A percentile compares a stretch with the other conserved stretches of the same genome.
Evolutionary conservation across 2,113 vertebrate species (phyloP).

Genomic region (Dendropsophus ebraccatus): DNA sequence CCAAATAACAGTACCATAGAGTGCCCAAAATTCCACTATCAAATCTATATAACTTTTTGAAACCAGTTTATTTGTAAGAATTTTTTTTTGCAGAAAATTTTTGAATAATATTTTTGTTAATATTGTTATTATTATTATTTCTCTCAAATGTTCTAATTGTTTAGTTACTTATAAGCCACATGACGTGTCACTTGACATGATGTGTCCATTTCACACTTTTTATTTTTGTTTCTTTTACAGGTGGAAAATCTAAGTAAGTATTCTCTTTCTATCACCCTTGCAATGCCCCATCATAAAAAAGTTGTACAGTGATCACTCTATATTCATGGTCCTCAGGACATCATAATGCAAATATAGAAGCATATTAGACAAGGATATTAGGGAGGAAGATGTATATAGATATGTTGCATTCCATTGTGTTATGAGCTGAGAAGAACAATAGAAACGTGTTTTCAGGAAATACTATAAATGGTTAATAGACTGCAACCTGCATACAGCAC

Average conservation of each 20-base stretch:
- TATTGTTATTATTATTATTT: background rate
- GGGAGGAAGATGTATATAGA: background rate
- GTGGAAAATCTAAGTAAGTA: conserved; percentile 77
- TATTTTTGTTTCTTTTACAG: conserved; percentile 69
- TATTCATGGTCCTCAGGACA: background rate
- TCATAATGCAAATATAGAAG: background rate
- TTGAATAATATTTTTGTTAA: no score
- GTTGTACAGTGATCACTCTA: background rate
- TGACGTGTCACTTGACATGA: background rate
- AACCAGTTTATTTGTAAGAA: no score
- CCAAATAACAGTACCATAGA: background rate
- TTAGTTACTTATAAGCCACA: background rate
- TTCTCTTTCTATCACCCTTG: conserved; percentile 29
- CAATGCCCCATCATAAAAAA: background rate
- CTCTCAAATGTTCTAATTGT: background rate
- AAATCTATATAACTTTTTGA: no score
- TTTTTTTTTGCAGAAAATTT: no score
- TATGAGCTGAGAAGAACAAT: background rate
- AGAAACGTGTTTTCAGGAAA: background rate
- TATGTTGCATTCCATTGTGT: background rate
- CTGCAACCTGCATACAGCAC: no score
- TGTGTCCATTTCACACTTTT: background rate
- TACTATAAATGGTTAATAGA: background rate
- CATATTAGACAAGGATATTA: background rate
- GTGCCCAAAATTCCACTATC: no score